These are phyloP conservation scores for Xestia sexstrigata DNA, from an alignment of 2,888 invertebrate genomes.

Conservation along the genomic window DNA sequence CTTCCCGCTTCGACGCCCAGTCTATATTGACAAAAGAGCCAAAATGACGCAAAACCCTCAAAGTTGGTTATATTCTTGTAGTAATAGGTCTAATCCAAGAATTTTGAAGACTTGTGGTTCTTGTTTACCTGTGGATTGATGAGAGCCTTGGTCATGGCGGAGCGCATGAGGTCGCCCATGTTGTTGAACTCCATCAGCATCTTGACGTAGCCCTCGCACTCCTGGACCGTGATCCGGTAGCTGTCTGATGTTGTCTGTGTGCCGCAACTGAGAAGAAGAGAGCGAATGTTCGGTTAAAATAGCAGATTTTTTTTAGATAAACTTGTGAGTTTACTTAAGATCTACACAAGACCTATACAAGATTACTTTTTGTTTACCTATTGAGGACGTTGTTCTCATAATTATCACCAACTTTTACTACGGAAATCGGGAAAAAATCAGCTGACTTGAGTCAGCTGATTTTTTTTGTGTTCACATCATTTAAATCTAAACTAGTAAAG, in stretches of 20 bases:
- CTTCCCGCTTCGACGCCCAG: not conserved
- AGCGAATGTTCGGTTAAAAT: not conserved
- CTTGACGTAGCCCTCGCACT: slow-evolving; percentile 96
- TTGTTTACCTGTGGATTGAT: slow-evolving; percentile 95
- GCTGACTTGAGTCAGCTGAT: too few species aligned
- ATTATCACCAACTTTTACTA: not conserved
- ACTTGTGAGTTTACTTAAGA: not conserved
- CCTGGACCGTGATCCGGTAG: slow-evolving; percentile 94
- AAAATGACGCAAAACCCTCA: not conserved
- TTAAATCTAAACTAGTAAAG: not conserved
- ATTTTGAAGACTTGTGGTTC: not conserved
- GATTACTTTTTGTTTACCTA: not conserved
- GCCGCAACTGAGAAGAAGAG: slow-evolving; percentile 73
- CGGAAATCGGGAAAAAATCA: not conserved
- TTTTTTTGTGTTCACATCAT: not conserved
- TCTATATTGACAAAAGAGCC: not conserved
- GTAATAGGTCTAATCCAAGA: not conserved
- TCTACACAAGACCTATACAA: not conserved
- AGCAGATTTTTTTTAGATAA: not conserved
- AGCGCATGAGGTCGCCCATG: slow-evolving; percentile 98
- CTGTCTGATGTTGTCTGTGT: slow-evolving; percentile 90
- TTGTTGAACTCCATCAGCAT: slow-evolving; percentile 98
- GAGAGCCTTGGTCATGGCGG: slow-evolving; percentile 97
- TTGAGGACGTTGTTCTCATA: not conserved
- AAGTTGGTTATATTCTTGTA: not conserved